Conservation (phyloP, 2,888 invertebrate species). For the Ormyrus pomaceus region DNA sequence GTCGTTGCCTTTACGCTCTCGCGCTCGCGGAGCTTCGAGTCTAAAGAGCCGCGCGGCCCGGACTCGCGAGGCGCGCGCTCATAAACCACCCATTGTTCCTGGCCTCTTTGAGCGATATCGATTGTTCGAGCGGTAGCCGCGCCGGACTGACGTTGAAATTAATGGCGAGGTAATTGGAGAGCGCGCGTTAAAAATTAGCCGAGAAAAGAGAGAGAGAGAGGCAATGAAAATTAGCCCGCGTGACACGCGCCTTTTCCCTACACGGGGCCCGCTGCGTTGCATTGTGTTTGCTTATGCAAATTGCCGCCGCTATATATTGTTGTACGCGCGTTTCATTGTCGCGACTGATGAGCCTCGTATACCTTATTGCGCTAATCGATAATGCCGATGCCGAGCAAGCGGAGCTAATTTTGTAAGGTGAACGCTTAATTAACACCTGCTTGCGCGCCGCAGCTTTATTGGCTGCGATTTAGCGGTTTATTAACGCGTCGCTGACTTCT, state of each 20-base stretch:
- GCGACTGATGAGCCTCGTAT: too few species aligned
- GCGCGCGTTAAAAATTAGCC: neutral
- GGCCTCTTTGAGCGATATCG: conserved; percentile 34
- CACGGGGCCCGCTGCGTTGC: neutral
- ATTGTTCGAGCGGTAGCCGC: conserved; percentile 7
- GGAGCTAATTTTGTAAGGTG: too few species aligned
- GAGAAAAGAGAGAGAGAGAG: conserved; percentile 20
- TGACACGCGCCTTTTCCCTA: conserved; percentile 24
- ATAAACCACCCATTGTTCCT: conserved; percentile 34
- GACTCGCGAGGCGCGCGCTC: neutral
- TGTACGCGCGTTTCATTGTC: neutral
- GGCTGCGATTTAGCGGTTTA: too few species aligned
- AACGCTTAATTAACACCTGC: too few species aligned
- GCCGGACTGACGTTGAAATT: conserved; percentile 30
- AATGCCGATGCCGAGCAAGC: too few species aligned
- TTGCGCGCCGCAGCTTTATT: too few species aligned
- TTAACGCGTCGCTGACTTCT: too few species aligned
- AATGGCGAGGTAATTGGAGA: conserved; percentile 40
- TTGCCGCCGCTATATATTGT: neutral
- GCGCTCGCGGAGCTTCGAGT: too few species aligned
- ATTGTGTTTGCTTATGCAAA: neutral
- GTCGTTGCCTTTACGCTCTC: neutral
- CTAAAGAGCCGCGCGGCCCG: conserved; percentile 1
- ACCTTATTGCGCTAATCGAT: too few species aligned
- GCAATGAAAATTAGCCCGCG: conserved; percentile 39